Evolutionary conservation across 2,113 vertebrate species (phyloP).

Genomic region (Microtus pennsylvanicus): DNA sequence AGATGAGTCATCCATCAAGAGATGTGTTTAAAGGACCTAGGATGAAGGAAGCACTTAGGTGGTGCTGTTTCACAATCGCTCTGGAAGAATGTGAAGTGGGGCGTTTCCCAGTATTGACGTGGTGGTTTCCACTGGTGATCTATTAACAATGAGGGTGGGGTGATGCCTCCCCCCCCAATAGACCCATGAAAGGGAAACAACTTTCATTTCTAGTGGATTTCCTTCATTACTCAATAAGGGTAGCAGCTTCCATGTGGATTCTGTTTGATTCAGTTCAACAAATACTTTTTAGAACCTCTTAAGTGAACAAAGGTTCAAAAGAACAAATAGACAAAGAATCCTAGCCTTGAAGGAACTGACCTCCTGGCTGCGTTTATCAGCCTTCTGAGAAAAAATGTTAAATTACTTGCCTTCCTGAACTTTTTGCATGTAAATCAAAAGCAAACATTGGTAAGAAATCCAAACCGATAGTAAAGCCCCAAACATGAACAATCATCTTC

Average conservation of each 20-base stretch:
- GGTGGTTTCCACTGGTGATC: constrained; percentile 54
- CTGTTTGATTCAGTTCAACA: constrained; percentile 50
- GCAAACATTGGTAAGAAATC: constrained; percentile 39
- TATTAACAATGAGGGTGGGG: constrained; percentile 24
- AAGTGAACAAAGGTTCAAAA: constrained; percentile 12
- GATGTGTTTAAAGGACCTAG: constrained; percentile 53
- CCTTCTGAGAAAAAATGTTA: constrained; percentile 59
- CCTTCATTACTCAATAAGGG: background rate
- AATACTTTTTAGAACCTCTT: constrained; percentile 11
- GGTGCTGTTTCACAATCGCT: constrained; percentile 54
- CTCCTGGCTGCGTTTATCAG: background rate
- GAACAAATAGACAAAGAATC: constrained; percentile 17
- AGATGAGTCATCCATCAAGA: constrained; percentile 49
- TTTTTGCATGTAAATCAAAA: constrained; percentile 25
- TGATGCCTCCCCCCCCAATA: background rate
- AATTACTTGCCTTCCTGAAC: constrained; percentile 30
- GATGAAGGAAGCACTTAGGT: constrained; percentile 58
- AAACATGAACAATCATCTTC: constrained; percentile 9
- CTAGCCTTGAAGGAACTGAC: background rate
- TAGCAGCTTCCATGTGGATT: background rate
- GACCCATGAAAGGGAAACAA: constrained; percentile 62
- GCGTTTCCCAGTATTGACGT: background rate
- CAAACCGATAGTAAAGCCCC: background rate
- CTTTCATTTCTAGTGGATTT: constrained; percentile 49
- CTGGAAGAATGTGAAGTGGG: constrained; percentile 41